Base-by-base conservation (phyloP, 2,113 vertebrate species). In the Promerops cafer region DNA sequence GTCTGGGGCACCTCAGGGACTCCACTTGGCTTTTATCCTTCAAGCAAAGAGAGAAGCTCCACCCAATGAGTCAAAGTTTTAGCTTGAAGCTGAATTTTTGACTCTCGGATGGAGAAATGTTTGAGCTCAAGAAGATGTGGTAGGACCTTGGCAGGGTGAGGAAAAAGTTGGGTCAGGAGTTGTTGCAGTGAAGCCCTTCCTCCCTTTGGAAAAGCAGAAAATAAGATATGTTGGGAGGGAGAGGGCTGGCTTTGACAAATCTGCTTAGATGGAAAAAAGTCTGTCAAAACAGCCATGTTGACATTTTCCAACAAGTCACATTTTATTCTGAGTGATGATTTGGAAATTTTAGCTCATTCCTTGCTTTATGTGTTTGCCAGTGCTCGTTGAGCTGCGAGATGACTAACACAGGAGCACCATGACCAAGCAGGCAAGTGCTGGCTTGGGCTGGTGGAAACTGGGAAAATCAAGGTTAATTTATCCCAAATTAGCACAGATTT, bases 201-300 rank as follows among this genome's bases (percentile, higher is more conserved):
- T 42, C 45, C 77, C 1, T 19, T 54, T 4, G 11, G 39, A 37
- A 39, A 50, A 72, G 59, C 35, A 85, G 56, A 60, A 90, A 80
- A n/a, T 16, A 42, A 63, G 89, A 14, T 4, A 4, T 11, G 20
- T 42, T 80, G 21, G 7, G 42, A 44, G 21, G 33, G 56, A 93
- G 39, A 89, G 27, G 60, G 76, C 42, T 93, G 80, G 27, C 59
- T 96, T 88, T 92, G 93, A 95, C 86, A 93, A 63, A 81, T 39
- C 78, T 85, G 49, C 92, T 90, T 18, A 57, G 35, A 49, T 87
- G 94, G 54, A 56, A 76, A 87, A 65, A 64, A 77, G 79, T 86
- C 91, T 95, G 91, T 96, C 96, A 95, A 92, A 96, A 93, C 80
- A 96, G 86, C 93, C 89, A 59, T 44, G 64, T 7, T 97, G 96